A percentile compares a stretch with the other conserved stretches of the same genome.
phyloP scores from a whole-genome alignment of 2,113 vertebrate species.

The Cyprichromis sp. region DNA sequence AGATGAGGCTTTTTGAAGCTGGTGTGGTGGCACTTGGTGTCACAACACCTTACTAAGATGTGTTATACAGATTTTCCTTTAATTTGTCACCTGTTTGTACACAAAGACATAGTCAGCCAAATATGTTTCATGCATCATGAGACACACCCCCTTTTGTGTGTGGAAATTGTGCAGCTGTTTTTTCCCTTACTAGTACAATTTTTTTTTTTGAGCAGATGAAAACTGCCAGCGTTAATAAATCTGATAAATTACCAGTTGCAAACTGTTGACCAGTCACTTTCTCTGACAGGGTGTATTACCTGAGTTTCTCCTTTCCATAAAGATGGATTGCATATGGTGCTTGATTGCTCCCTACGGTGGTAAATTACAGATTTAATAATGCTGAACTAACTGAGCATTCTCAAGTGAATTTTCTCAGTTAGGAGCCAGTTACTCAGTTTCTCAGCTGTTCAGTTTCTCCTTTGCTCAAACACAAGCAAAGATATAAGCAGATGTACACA shows the following conservation, averaged over 20 bases:
- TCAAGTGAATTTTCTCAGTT: background rate
- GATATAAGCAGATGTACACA: background rate
- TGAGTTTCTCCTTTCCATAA: constrained; percentile 5
- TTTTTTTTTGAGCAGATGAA: constrained; percentile 32
- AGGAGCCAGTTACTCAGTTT: background rate
- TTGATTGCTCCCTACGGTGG: constrained; percentile 27
- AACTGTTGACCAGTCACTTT: constrained; percentile 52
- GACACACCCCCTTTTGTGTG: constrained; percentile 4
- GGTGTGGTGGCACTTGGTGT: background rate
- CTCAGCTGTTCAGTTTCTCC: background rate
- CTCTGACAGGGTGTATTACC: constrained; percentile 13
- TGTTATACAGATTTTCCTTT: background rate
- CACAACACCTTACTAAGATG: background rate
- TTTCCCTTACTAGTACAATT: constrained; percentile 35
- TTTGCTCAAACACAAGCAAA: background rate
- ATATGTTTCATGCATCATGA: constrained; percentile 40
- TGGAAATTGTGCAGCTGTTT: constrained; percentile 44
- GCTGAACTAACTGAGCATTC: constrained; percentile 16
- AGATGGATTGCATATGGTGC: constrained; percentile 11
- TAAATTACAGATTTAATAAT: constrained; percentile 19
- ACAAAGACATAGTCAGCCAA: constrained; percentile 40
- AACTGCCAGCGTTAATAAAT: constrained; percentile 45
- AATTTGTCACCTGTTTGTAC: background rate
- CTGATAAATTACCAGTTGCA: constrained; percentile 50
- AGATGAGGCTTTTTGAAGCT: background rate